Evolutionary conservation across 2,888 invertebrate genomes (phyloP), one percentile per base, ranked within the genome.

Genomic region (Tipula confusa): DNA sequence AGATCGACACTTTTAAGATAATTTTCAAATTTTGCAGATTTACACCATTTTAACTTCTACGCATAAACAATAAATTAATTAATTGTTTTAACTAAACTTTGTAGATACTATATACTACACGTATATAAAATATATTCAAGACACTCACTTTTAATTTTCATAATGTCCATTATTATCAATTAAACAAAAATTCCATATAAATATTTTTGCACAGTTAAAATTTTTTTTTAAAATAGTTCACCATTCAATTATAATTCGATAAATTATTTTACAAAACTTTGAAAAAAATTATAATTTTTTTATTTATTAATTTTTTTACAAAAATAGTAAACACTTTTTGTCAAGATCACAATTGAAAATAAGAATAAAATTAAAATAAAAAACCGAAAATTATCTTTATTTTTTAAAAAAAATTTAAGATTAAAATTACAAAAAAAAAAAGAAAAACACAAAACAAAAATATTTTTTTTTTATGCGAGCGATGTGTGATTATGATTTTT

Each of bases 291-390:
- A 24, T 64, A n/a, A n/a, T n/a, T n/a, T 33, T 33, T 33, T 33
- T 33, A 33, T 33, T 33, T 24, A 36, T 36, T 36, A 43, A 2
- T 43, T 43, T 43, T 43, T 43, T 43, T 64, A 24, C 9, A 64
- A 64, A 64, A 64, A 0, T 64, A 64, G 18, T 64, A 64, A 64
- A 64, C 64, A 64, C 64, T 64, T 64, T 64, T 64, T 64, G 64
- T 64, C 64, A 64, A 64, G 64, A 64, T 64, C 64, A 64, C 64
- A 64, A 64, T 64, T 64, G 24, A 11, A 64, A 64, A 64, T 64
- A 64, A 64, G 64, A 64, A 64, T 64, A 64, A 64, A 64, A 64
- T 24, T 64, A 48, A 48, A 48, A 48, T 7, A 48, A 48, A 48
- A 11, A 11, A 38, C 6, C 15, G 5, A 64, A 24, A 24, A 64